Evolutionary conservation across 2,797 vertebrate species (phyloP).

Genomic region (Neosilurus hyrtlii): DNA sequence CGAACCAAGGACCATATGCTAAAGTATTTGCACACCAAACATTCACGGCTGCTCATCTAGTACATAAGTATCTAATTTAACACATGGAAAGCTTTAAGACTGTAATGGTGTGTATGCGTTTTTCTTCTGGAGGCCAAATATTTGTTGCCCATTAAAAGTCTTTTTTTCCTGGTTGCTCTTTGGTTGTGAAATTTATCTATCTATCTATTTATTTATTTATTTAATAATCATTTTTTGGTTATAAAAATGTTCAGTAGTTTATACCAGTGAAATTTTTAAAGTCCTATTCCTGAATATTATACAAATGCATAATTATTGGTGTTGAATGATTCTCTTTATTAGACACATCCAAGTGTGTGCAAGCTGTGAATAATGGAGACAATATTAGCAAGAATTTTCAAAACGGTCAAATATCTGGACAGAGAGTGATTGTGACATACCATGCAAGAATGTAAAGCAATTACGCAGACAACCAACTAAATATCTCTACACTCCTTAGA

Average conservation of each 20-base stretch:
- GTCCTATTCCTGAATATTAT: not conserved
- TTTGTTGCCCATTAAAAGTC: not conserved
- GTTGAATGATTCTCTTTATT: not conserved
- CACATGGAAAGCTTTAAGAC: not conserved
- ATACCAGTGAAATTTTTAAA: too few relatives aligned
- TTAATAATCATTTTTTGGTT: not conserved
- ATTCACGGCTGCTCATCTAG: not conserved
- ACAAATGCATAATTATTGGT: not conserved
- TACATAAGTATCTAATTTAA: not conserved
- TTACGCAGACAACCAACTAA: constrained; percentile 39
- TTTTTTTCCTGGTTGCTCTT: not conserved
- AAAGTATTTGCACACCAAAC: not conserved
- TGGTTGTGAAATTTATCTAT: not conserved
- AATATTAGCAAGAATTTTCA: not conserved
- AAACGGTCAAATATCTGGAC: constrained; percentile 4
- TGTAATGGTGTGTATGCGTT: not conserved
- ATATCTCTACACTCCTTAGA: constrained; percentile 32
- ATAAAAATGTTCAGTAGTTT: not conserved
- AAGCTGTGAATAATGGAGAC: not conserved
- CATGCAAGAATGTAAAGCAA: constrained; percentile 30
- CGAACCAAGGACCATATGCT: not conserved
- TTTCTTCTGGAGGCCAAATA: not conserved
- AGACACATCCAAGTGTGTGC: not conserved
- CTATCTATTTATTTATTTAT: too few relatives aligned
- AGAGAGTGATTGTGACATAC: constrained; percentile 31